These are phyloP conservation scores for Thryonomys swinderianus DNA, from an alignment of 2,113 vertebrate species.

Conservation along the genomic window DNA sequence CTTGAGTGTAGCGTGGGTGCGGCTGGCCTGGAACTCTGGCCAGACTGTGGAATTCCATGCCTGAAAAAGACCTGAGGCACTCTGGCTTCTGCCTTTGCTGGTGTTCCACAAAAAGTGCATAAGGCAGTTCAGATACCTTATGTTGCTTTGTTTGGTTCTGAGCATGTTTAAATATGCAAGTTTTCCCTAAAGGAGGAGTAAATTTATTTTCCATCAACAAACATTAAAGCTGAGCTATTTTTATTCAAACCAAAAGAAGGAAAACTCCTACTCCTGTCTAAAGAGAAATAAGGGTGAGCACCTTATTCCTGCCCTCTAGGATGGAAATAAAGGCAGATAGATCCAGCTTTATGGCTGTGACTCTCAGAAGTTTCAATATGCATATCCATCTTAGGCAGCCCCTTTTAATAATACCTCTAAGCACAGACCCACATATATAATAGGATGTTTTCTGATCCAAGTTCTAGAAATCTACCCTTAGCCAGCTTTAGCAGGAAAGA, in stretches of 20 bases:
- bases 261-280: background rate
- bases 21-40: background rate
- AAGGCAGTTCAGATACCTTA: background rate
- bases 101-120: background rate
- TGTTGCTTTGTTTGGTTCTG: background rate
- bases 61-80: background rate
- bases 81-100: background rate
- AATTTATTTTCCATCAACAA: slow-evolving; percentile 35
- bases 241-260: slow-evolving; percentile 23
- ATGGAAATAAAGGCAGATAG: background rate
- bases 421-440: background rate
- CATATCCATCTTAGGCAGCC: background rate
- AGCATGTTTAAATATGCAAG: background rate
- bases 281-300: background rate
- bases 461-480: background rate
- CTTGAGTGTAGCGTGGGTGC: rapidly evolving
- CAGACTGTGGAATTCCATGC: background rate
- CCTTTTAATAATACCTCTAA: background rate
- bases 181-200: slow-evolving; percentile 43
- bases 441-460: background rate
- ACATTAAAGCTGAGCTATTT: slow-evolving; percentile 50
- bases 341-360: background rate
- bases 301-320: background rate
- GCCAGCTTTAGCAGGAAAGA: background rate
- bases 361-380: background rate